phyloP scores from a whole-genome alignment of 2,888 invertebrate species.

The Phalera bucephala region DNA sequence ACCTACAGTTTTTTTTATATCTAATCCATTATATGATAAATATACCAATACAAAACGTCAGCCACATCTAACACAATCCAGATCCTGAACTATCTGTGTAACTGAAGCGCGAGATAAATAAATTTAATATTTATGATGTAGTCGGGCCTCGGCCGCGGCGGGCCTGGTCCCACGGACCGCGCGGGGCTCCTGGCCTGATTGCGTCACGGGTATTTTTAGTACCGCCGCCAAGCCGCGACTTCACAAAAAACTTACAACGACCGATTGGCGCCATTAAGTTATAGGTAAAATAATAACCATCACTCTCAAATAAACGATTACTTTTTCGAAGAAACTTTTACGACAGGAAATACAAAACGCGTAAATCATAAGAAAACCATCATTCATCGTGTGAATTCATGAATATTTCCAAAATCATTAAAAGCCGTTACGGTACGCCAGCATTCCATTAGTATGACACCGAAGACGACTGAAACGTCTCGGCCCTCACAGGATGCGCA shows the following conservation, averaged over 20 bases:
- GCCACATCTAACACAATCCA: conserved; percentile 43
- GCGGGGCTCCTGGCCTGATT: conserved; percentile 39
- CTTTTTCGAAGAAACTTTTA: conserved; percentile 1
- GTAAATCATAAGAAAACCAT: not conserved
- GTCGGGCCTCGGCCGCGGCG: conserved; percentile 29
- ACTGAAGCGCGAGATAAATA: conserved; percentile 59
- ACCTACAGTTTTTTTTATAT: not conserved
- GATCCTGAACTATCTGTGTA: conserved; percentile 48
- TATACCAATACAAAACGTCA: conserved; percentile 22
- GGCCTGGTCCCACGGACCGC: conserved; percentile 58
- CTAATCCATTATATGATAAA: conserved; percentile 13
- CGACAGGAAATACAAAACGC: not conserved
- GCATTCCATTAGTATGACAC: conserved; percentile 36
- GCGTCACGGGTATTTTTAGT: conserved; percentile 78
- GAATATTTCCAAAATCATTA: conserved; percentile 1
- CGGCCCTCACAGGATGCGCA: conserved; percentile 61
- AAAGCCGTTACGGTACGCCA: conserved; percentile 22
- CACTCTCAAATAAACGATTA: conserved; percentile 1
- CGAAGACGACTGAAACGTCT: conserved; percentile 36
- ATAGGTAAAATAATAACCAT: conserved; percentile 37
- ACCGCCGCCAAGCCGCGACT: conserved; percentile 57
- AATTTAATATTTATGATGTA: conserved; percentile 76
- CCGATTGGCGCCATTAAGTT: conserved; percentile 70
- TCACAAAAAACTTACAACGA: conserved; percentile 64
- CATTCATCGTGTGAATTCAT: not conserved